Base-by-base conservation (phyloP, 1,140 invertebrate species). In the Whitmania pigra region DNA sequence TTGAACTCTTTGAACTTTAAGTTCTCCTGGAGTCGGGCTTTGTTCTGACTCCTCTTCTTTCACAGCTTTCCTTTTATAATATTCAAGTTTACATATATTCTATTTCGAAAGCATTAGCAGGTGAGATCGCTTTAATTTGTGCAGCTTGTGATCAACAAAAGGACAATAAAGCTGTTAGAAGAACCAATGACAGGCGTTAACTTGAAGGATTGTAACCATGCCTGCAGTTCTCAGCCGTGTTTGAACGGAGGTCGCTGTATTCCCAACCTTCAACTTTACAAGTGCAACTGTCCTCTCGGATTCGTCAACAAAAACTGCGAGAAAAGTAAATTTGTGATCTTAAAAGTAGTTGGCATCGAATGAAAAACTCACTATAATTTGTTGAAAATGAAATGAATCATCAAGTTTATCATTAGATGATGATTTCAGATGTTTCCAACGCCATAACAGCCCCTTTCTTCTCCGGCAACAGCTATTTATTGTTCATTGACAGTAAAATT, bases 181-280 rank as follows among this genome's bases (percentile, higher is more conserved):
- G 89, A 93, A 74, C 91, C 92, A 0, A 81, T 94, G 53, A 90
- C 90, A 7, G 92, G 92, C 25, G 88, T 90, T 17, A 94, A 95
- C 78, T 88, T 97, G 0, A 91, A 90, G 74, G 93, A 92, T 79
- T 97, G 93, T 81, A 89, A 89, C 22, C 92, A 95, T 82, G 88
- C 90, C 0, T 94, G 91, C 80, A 86, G 88, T 53, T 79, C 78
- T 9, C 85, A 89, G 7, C 90, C 91, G 6, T 93, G 91, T 80
- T 88, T 89, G 63, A 86, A 88, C 75, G 86, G 82, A 7, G 90
- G 90, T 18, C 86, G 87, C 74, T 94, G 91, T 80, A 84, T 89
- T 72, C 90, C 91, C 0, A 83, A 88, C 73, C 83, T 88, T 75
- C 89, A 91, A 75, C 85, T 86, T 76, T 94, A 90, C 81, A 88